Percentiles rank a stretch among this genome's conserved stretches.
phyloP scores from a whole-genome alignment of 1,140 invertebrate genomes.

The Saccostrea cuccullata region DNA sequence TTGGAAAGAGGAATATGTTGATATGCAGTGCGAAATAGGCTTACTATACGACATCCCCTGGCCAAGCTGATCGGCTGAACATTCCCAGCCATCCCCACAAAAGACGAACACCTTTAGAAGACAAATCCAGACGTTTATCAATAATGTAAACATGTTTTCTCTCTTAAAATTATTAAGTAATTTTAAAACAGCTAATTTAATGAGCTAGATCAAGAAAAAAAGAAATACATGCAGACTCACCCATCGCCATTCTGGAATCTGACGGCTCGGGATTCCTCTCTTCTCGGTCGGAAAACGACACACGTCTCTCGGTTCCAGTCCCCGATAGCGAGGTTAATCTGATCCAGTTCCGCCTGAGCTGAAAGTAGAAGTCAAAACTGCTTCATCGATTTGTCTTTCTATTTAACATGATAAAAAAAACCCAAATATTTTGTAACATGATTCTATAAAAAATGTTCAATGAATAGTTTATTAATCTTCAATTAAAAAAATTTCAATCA shows the following conservation, averaged over 20 bases:
- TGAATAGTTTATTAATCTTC: too few relatives aligned
- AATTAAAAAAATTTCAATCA: too few relatives aligned
- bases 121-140: neutral
- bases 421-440: too few relatives aligned
- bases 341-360: neutral
- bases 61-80: constrained; percentile 62
- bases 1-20: too few relatives aligned
- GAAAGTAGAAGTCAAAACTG: too few relatives aligned
- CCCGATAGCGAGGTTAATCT: constrained; percentile 54
- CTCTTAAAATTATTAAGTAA: neutral
- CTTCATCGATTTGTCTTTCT: too few relatives aligned
- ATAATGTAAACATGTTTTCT: neutral
- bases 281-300: constrained; percentile 55
- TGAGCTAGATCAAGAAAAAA: too few relatives aligned
- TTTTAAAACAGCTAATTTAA: neutral
- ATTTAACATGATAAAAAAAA: too few relatives aligned
- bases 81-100: constrained; percentile 64
- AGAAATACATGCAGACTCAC: constrained; percentile 38
- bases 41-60: constrained; percentile 62
- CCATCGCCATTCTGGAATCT: constrained; percentile 61
- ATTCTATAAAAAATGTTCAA: too few relatives aligned
- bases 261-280: constrained; percentile 56
- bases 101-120: constrained; percentile 62
- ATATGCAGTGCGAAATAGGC: neutral
- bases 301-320: constrained; percentile 67